Percentiles rank a stretch among this genome's conserved stretches.
Evolutionary conservation across 2,797 vertebrate genomes (phyloP).

Genomic region (Thaleichthys pacificus): DNA sequence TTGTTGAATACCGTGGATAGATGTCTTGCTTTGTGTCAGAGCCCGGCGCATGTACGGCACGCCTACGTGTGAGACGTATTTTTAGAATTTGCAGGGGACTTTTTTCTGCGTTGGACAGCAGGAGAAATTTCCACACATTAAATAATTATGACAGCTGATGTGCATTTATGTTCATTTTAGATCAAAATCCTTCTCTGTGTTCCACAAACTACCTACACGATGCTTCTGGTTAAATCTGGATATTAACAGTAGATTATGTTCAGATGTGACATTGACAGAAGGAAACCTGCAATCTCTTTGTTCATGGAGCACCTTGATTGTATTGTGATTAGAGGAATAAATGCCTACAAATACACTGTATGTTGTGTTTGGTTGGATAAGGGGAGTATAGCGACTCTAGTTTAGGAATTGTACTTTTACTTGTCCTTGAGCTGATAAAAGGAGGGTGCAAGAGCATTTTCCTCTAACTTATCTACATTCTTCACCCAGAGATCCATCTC

Average conservation of each 20-base stretch:
- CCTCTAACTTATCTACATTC: too few relatives aligned
- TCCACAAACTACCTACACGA: background rate
- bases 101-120: conserved; percentile 31
- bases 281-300: conserved; percentile 17
- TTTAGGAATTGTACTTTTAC: too few relatives aligned
- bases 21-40: conserved; percentile 50
- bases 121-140: conserved; percentile 21
- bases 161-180: conserved; percentile 12
- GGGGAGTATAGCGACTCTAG: too few relatives aligned
- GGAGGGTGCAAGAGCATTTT: too few relatives aligned
- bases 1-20: conserved; percentile 54
- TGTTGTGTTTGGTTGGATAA: too few relatives aligned
- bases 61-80: conserved; percentile 47
- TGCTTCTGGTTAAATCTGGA: conserved; percentile 21
- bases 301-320: conserved; percentile 9
- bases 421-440: too few relatives aligned
- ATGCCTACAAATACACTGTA: background rate
- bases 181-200: conserved; percentile 24
- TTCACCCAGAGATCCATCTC: too few relatives aligned
- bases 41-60: conserved; percentile 38
- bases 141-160: conserved; percentile 35
- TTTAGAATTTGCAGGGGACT: conserved; percentile 9
- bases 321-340: background rate
- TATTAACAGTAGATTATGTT: conserved; percentile 18
- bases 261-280: conserved; percentile 1